Evolutionary conservation across 2,113 vertebrate genomes (phyloP), one percentile per base, ranked within the genome.

Genomic region (Saguinus midas): DNA sequence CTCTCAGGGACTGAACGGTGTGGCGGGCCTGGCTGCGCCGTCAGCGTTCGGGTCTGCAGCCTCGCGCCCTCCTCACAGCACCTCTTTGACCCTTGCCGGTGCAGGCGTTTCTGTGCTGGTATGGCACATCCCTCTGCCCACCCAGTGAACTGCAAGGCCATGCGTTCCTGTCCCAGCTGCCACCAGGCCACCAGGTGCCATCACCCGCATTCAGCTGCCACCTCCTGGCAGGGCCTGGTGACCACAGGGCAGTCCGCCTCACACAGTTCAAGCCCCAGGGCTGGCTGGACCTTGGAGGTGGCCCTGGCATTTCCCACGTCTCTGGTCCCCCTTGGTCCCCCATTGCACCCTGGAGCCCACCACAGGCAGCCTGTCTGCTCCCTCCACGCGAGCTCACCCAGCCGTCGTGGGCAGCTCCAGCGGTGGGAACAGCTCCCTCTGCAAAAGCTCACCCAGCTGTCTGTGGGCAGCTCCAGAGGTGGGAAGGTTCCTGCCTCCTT

Each of bases 371-470:
- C 48, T 40, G 29, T n/a, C 58, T 87, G 21, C 37, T 4, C 27
- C 52, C 29, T 32, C 4, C 6, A 11, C 1, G 0, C 2, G 20
- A 8, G 29, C 14, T 45, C 21, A 35, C 48, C 23, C 16, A n/a
- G 13, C 6, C 5, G 13, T 16, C 7, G 18, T 7, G 7, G 27
- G 35, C 45, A 6, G 1, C 11, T 13, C 58, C 48, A n/a, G 50
- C 3, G 50, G 50, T 52, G 50, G 50, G 50, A 25, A 29, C 48
- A 32, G 37, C 32, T 4, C 17, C 52, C 29, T 32, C 4, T 4
- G 7, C 1, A 0, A 2, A 13, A 8, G 27, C 9, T 45, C 21
- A 35, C 48, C 23, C 16, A n/a, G 12, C 6, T 8, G 21, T 64
- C 61, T 12, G 12, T 64, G 61, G 11, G 6, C 27, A 14, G 12